A percentile compares a stretch with the other conserved stretches of the same genome.
These are phyloP conservation scores for Acrossocheilus wenchowensis DNA, from an alignment of 2,797 vertebrate species.

Conservation along the genomic window DNA sequence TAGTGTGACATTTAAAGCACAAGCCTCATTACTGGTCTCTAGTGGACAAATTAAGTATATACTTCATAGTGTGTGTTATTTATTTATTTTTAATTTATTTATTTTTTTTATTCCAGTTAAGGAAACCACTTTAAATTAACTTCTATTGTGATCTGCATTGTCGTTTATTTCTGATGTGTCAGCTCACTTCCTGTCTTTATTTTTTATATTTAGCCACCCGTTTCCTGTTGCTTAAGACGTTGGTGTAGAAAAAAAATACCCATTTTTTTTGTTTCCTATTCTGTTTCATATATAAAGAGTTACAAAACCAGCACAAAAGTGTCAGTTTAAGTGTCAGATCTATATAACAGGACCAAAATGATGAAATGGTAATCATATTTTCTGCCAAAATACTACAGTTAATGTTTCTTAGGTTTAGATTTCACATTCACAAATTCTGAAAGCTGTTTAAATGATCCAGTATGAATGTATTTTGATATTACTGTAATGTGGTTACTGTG, in stretches of 20 bases:
- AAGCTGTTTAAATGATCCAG: background rate
- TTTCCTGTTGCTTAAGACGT: background rate
- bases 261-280: background rate
- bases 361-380: background rate
- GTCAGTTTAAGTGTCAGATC: background rate
- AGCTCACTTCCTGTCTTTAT: background rate
- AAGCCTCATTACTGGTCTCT: background rate
- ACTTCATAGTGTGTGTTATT: background rate
- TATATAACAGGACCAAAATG: background rate
- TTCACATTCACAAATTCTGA: background rate
- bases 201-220: background rate
- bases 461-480: background rate
- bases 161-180: background rate
- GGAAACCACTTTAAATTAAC: background rate
- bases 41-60: background rate
- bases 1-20: background rate
- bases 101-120: too few relatives aligned
- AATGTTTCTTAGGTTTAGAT: too few relatives aligned
- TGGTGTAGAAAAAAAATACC: background rate
- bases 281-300: constrained; percentile 2
- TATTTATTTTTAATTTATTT: background rate
- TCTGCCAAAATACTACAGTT: background rate
- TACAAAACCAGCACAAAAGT: background rate
- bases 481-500: background rate
- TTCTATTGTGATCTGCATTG: background rate